phyloP scores from a whole-genome alignment of 2,113 vertebrate species.

The Rhineura floridana region DNA sequence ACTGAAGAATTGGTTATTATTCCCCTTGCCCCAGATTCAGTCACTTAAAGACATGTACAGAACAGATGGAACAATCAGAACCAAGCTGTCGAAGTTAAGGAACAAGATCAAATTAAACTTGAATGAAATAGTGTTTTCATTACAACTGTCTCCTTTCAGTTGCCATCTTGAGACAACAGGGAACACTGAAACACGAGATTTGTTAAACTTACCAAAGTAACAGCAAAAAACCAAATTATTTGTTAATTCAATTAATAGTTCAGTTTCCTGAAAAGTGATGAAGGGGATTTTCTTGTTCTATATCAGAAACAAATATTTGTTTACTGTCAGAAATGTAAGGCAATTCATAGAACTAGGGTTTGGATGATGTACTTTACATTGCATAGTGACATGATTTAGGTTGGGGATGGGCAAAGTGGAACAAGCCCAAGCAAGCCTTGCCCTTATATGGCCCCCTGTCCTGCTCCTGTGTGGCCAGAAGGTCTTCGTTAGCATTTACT shows the following conservation, averaged over 20 bases:
- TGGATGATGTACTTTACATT: neutral
- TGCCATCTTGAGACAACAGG: slow-evolving; percentile 71
- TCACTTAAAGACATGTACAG: slow-evolving; percentile 66
- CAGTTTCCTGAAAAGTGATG: slow-evolving; percentile 59
- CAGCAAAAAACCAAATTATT: neutral
- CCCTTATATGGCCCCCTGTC: too few relatives aligned
- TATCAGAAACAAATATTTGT: neutral
- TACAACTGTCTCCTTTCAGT: slow-evolving; percentile 72
- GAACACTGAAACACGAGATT: slow-evolving; percentile 63
- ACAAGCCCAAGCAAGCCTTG: too few relatives aligned
- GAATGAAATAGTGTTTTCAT: slow-evolving; percentile 71
- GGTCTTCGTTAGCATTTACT: too few relatives aligned
- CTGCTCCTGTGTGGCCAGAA: too few relatives aligned
- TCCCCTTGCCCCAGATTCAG: slow-evolving; percentile 56
- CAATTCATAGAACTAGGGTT: neutral
- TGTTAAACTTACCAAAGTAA: slow-evolving; percentile 66
- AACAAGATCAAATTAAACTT: slow-evolving; percentile 76
- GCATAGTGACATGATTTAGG: too few relatives aligned
- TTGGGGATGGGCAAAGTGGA: too few relatives aligned
- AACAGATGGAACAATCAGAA: slow-evolving; percentile 76
- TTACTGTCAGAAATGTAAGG: neutral
- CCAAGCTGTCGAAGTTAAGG: slow-evolving; percentile 75
- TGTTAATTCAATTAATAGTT: slow-evolving; percentile 4
- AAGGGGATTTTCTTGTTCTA: slow-evolving; percentile 36
- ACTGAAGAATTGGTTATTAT: slow-evolving; percentile 70